These are phyloP conservation scores for Cataglyphis rosenhaueri DNA, from an alignment of 2,888 invertebrate species.

Conservation along the genomic window DNA sequence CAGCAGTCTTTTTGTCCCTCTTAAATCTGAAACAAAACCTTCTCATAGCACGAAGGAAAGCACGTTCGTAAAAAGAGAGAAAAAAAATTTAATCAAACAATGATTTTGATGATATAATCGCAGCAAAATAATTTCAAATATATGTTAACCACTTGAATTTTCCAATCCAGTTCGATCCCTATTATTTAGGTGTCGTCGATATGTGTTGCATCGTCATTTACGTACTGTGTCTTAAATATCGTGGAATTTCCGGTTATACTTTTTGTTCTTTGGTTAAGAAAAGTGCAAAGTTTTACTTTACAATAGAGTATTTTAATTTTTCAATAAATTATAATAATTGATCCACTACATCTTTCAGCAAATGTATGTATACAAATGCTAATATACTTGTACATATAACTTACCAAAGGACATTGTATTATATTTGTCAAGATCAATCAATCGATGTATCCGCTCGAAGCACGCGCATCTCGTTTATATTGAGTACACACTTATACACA, in stretches of 20 bases:
- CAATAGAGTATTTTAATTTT: neutral
- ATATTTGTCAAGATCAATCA: constrained; percentile 14
- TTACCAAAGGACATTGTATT: constrained; percentile 34
- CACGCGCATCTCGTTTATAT: constrained; percentile 62
- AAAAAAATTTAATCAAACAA: constrained; percentile 47
- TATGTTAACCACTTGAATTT: constrained; percentile 63
- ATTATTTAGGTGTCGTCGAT: constrained; percentile 64
- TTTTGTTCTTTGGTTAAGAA: constrained; percentile 43
- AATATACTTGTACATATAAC: constrained; percentile 4
- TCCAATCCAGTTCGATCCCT: constrained; percentile 68
- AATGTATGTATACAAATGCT: neutral
- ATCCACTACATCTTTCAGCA: neutral
- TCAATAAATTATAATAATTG: neutral
- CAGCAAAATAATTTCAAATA: constrained; percentile 42
- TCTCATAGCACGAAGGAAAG: constrained; percentile 56
- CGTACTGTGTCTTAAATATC: constrained; percentile 82
- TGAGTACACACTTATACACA: neutral
- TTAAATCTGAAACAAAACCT: constrained; percentile 29
- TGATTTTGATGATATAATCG: constrained; percentile 58
- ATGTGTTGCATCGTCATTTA: constrained; percentile 81
- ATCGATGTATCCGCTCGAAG: constrained; percentile 49
- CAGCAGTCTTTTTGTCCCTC: neutral
- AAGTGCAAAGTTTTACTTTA: constrained; percentile 32
- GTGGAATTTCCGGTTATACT: constrained; percentile 54
- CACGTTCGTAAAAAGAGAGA: constrained; percentile 21